phyloP scores from a whole-genome alignment of 2,113 vertebrate genomes.

The Mesitornis unicolor region DNA sequence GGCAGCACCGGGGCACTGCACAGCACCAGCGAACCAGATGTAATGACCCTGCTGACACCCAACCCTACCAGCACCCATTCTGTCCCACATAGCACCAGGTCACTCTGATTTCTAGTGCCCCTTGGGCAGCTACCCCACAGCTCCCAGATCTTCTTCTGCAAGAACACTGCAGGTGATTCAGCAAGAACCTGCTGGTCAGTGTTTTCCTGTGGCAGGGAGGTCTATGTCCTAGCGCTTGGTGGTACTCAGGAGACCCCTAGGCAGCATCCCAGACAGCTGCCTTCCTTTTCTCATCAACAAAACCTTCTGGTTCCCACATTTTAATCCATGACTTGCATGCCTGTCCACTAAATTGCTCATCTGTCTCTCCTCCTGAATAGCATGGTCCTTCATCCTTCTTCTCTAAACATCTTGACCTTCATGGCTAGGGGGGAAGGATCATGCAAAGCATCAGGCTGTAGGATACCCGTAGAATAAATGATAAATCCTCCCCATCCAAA shows the following conservation, averaged over 20 bases:
- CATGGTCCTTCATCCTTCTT: not conserved
- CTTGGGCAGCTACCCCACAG: not conserved
- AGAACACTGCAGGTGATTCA: not conserved
- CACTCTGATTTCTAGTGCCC: not conserved
- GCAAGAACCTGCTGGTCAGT: not conserved
- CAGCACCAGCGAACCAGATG: not conserved
- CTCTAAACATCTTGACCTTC: not conserved
- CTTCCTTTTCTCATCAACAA: not conserved
- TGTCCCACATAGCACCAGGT: not conserved
- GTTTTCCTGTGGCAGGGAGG: not conserved
- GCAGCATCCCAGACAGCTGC: not conserved
- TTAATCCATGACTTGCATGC: not conserved
- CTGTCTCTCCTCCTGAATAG: not conserved
- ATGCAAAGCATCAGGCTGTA: not conserved
- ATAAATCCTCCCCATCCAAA: not conserved
- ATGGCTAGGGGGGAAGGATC: not conserved
- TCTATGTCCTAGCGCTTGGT: not conserved
- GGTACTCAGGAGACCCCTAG: not conserved
- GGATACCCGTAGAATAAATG: not conserved
- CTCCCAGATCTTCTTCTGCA: not conserved
- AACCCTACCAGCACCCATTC: not conserved
- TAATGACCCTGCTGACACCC: not conserved
- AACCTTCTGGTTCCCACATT: not conserved
- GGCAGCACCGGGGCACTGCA: not conserved
- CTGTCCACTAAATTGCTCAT: not conserved